Evolutionary conservation across 2,797 vertebrate genomes (phyloP).

Genomic region (Cossypha caffra): DNA sequence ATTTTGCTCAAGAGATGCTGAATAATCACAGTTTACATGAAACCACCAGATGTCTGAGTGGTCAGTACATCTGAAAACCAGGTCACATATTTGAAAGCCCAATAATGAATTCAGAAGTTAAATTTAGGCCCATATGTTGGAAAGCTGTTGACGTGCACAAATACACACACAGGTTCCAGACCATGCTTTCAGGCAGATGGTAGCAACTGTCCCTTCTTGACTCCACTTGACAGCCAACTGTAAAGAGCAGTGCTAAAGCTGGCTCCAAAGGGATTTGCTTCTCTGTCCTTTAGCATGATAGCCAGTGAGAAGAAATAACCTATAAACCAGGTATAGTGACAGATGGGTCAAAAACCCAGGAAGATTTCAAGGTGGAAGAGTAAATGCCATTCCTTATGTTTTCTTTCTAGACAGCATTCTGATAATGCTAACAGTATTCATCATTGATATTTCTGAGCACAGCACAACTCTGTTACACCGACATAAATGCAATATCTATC

Average conservation of each 20-base stretch:
- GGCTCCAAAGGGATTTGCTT: background rate
- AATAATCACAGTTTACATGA: constrained; percentile 35
- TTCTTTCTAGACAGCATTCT: background rate
- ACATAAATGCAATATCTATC: background rate
- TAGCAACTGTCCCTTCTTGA: background rate
- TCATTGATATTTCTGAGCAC: background rate
- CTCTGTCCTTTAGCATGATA: constrained; percentile 11
- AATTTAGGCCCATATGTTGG: constrained; percentile 17
- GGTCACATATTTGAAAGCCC: constrained; percentile 18
- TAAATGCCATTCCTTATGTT: background rate
- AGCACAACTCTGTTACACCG: background rate
- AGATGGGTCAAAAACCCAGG: background rate
- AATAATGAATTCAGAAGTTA: constrained; percentile 19
- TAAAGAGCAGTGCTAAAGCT: constrained; percentile 16
- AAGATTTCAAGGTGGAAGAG: background rate
- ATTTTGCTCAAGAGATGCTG: constrained; percentile 42
- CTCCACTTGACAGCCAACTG: constrained; percentile 13
- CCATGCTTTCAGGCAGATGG: background rate
- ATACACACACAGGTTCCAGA: background rate
- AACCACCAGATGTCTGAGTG: constrained; percentile 39
- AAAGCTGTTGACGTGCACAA: background rate
- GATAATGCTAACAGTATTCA: background rate
- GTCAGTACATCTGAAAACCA: constrained; percentile 16
- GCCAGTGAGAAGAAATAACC: background rate
- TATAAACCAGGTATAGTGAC: background rate